phyloP scores from a whole-genome alignment of 2,113 vertebrate genomes.

The Gobius niger region DNA sequence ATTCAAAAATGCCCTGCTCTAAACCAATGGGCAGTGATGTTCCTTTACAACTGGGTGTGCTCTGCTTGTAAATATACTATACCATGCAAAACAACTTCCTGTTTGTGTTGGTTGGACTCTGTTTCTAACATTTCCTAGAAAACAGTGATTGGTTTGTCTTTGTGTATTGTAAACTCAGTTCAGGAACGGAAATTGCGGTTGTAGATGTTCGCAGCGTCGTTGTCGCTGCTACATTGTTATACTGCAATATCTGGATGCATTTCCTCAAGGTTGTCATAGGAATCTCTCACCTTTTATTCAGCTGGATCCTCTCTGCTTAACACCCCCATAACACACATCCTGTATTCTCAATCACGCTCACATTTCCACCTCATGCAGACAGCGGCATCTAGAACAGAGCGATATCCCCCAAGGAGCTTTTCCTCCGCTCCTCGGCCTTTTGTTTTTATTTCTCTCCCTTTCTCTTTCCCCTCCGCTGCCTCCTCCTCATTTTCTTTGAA shows the following conservation, averaged over 20 bases:
- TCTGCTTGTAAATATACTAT: not conserved
- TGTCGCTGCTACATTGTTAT: not conserved
- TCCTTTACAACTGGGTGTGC: not conserved
- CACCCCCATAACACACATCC: conserved; percentile 31
- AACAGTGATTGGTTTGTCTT: too few species aligned
- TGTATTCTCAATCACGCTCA: conserved; percentile 34
- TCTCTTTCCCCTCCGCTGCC: conserved; percentile 16
- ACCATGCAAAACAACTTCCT: too few species aligned
- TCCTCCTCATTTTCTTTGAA: conserved; percentile 46
- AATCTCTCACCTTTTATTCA: not conserved
- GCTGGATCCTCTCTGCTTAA: conserved; percentile 35
- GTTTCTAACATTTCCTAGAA: not conserved
- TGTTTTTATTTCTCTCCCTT: conserved; percentile 49
- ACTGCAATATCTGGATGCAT: not conserved
- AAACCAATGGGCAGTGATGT: not conserved
- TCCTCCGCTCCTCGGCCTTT: conserved; percentile 26
- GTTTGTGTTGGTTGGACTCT: too few species aligned
- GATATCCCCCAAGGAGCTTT: conserved; percentile 48
- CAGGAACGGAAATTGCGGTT: not conserved
- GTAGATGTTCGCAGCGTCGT: not conserved
- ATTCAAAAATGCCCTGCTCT: too few species aligned
- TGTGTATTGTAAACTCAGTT: not conserved
- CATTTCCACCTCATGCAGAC: conserved; percentile 48
- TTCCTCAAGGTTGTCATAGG: conserved; percentile 1
- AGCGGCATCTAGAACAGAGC: conserved; percentile 28